Evolutionary conservation across 2,888 invertebrate genomes (phyloP).

Genomic region (Epiblema foenella): DNA sequence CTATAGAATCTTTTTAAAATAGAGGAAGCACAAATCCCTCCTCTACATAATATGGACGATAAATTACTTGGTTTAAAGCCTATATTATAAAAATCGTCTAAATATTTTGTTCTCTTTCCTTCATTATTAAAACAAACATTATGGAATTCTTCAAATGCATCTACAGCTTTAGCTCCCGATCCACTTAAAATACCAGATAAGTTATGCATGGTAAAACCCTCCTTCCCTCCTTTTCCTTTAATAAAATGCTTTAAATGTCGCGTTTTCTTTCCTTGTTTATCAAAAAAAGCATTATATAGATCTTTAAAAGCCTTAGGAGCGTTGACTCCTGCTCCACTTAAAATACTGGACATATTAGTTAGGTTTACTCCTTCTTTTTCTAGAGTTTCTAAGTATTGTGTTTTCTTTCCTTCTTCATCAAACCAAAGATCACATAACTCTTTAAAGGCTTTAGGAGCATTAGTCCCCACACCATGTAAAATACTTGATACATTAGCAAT

Average conservation of each 20-base stretch:
- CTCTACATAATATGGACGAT: constrained; percentile 54
- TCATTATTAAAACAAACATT: constrained; percentile 51
- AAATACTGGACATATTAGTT: constrained; percentile 53
- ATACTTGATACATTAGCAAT: constrained; percentile 50
- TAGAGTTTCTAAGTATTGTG: constrained; percentile 52
- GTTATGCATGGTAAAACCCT: constrained; percentile 47
- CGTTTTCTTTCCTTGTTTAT: constrained; percentile 52
- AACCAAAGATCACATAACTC: constrained; percentile 52
- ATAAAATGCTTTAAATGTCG: constrained; percentile 44
- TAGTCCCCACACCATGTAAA: constrained; percentile 48
- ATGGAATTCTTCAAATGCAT: constrained; percentile 54
- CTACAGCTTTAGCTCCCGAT: constrained; percentile 49
- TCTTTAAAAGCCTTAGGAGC: constrained; percentile 47
- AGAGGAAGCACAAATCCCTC: constrained; percentile 49
- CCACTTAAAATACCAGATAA: constrained; percentile 50
- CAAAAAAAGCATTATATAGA: constrained; percentile 51
- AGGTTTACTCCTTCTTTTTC: constrained; percentile 48
- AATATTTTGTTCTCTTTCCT: constrained; percentile 53
- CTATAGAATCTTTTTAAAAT: constrained; percentile 50
- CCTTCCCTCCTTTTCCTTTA: constrained; percentile 45
- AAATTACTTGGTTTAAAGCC: constrained; percentile 51
- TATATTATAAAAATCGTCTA: constrained; percentile 52
- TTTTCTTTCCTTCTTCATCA: constrained; percentile 52
- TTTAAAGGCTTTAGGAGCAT: constrained; percentile 53
- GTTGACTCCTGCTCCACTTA: constrained; percentile 53